Evolutionary conservation across 2,888 invertebrate species (phyloP), one percentile per base, ranked within the genome.

Genomic region (Epinotia nisella): DNA sequence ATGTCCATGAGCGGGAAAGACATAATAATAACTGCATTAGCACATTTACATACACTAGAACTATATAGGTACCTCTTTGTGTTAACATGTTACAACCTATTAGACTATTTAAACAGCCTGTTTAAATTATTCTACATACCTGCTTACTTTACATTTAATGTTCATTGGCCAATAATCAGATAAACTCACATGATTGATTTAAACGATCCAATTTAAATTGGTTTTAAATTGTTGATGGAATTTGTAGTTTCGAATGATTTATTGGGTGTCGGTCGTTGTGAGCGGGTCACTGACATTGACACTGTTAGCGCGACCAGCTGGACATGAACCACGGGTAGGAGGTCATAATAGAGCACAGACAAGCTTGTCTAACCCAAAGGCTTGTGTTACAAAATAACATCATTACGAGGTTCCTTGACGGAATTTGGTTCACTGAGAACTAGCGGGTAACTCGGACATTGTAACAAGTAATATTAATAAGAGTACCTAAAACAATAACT

Each of bases 241-340:
- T 60, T 65, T 65, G 53, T 53, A 29, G 17, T 71, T 65, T n/a
- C 10, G 60, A 24, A 62, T 60, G 71, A 71, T 66, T n/a, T 66
- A 66, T 66, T 71, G 60, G 66, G 15, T 29, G 29, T 35, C 29
- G 49, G 41, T 21, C 66, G 66, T 13, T 55, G 60, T 70, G 72
- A 78, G 68, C 70, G 75, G 81, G 83, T 85, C 82, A 82, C 62
- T 79, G 81, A 80, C 85, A 84, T 85, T 85, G 85, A 84, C 85
- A 82, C 81, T 80, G 72, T 83, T 85, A 69, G 17, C 9, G 53
- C 39, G 71, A 71, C 65, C 60, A 24, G 41, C 60, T 29, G 41
- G 19, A 51, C 61, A 60, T 64, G 55, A 55, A 55, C 39, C 19
- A 51, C 64, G 17, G 11, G 64, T 51, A 35, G 64, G 39, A 55